Conservation (phyloP, 1,140 invertebrate species). For the Latrodectus geometricus region DNA sequence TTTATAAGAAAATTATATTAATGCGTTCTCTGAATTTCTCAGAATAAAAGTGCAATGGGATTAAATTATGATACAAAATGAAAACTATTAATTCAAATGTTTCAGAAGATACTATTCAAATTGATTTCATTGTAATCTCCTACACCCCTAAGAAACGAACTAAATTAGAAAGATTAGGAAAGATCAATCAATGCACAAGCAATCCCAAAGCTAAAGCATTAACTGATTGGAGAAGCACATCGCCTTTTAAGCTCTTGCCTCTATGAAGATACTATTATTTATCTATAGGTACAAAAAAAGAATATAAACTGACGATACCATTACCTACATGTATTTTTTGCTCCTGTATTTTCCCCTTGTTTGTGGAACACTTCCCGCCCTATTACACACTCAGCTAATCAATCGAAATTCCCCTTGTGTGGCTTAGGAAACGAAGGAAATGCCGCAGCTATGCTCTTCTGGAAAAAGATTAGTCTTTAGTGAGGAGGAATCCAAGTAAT, state of each 20-base stretch:
- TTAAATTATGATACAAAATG: too few relatives aligned
- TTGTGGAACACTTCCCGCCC: slow-evolving; percentile 46
- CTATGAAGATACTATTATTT: slow-evolving; percentile 16
- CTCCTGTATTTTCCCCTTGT: slow-evolving; percentile 25
- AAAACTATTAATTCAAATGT: too few relatives aligned
- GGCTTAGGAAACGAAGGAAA: slow-evolving; percentile 34
- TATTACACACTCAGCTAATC: slow-evolving; percentile 39
- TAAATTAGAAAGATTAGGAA: too few relatives aligned
- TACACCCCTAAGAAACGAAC: too few relatives aligned
- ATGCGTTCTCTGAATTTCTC: too few relatives aligned
- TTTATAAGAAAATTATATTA: too few relatives aligned
- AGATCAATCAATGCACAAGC: too few relatives aligned
- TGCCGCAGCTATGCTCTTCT: slow-evolving; percentile 19
- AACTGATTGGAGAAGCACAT: too few relatives aligned
- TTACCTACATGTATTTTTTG: slow-evolving; percentile 22
- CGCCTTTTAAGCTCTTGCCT: slow-evolving; percentile 23
- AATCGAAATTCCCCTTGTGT: slow-evolving; percentile 49
- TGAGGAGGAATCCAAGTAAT: slow-evolving; percentile 44
- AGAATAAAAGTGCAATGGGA: too few relatives aligned
- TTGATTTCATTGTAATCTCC: too few relatives aligned
- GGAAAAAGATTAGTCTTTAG: slow-evolving; percentile 46
- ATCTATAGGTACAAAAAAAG: not conserved
- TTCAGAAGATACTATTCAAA: too few relatives aligned
- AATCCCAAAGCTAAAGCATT: too few relatives aligned
- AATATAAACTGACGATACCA: slow-evolving; percentile 23